These are phyloP conservation scores for Microctenopoma stevenorrisi DNA, from an alignment of 2,797 vertebrate species.

Conservation along the genomic window DNA sequence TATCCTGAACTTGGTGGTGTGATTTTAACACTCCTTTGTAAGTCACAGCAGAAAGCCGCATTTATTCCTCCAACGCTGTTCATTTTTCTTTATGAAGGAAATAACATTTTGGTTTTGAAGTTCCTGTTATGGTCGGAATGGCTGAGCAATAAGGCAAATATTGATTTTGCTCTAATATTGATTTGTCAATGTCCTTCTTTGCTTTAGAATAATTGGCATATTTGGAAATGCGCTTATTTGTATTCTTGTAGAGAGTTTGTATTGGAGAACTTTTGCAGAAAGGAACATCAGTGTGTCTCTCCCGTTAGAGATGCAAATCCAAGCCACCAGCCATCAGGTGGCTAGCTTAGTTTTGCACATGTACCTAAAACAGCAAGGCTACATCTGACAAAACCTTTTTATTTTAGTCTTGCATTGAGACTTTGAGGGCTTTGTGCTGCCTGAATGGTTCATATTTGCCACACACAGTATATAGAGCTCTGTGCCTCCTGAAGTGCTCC, in stretches of 20 bases:
- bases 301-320: too few relatives aligned
- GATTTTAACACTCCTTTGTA: not conserved
- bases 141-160: not conserved
- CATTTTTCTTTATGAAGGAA: slow-evolving; percentile 2
- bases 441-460: slow-evolving; percentile 17
- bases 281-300: too few relatives aligned
- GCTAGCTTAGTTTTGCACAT: too few relatives aligned
- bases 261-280: too few relatives aligned
- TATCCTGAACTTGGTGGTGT: slow-evolving; percentile 13
- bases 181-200: not conserved
- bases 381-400: too few relatives aligned
- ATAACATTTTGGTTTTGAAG: not conserved
- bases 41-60: not conserved
- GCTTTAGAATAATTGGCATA: not conserved
- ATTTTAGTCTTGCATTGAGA: not conserved
- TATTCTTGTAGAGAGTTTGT: too few relatives aligned
- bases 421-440: slow-evolving; percentile 3
- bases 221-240: not conserved
- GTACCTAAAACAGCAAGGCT: too few relatives aligned
- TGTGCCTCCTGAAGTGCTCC: slow-evolving; percentile 30
- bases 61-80: not conserved
- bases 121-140: not conserved
- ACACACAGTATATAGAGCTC: slow-evolving; percentile 1
- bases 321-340: too few relatives aligned
- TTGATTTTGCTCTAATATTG: not conserved